Base-by-base conservation (phyloP, 2,888 invertebrate genomes). In the Carterocephalus palaemon region DNA sequence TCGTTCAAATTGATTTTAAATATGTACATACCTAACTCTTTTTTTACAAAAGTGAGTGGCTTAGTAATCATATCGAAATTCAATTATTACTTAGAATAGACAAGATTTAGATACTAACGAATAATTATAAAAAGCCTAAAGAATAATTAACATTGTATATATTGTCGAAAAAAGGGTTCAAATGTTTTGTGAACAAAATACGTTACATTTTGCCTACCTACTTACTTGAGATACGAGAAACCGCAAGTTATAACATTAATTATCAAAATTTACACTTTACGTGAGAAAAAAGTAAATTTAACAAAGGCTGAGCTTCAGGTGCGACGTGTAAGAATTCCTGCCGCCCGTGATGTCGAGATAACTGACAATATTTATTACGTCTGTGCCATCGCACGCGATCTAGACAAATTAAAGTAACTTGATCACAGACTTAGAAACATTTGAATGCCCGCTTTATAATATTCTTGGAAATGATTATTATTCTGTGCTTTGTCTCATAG, bases 331-430 rank as follows among this genome's bases (percentile, higher is more conserved):
- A 77, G 84, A 82, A 85, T 84, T 81, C 75, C 74, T 79, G 74
- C 77, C 73, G 73, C 72, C 69, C 65, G 59, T 63, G 73, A 75
- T 79, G 73, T 70, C 56, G 62, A 83, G 84, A 84, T 83, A 82
- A 82, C 75, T 76, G 73, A 73, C 73, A 71, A 77, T 82, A 84
- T 84, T 86, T 84, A 86, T 82, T 64, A 65, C 67, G 52, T 62
- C 65, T 73, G 77, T 74, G 74, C 62, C 63, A 61, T 65, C 69
- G 74, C 79, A 81, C 73, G 82, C 80, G 73, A 80, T 80, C 79
- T 81, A 77, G 80, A 85, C 82, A 82, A 85, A 85, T 83, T 81
- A 78, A 79, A 59, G 84, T 81, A 83, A 85, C 81, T 67, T 81
- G 84, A 84, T 80, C 76, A 39, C 23, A 46, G 26, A 31, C 36